Conservation (phyloP, 2,113 vertebrate species). For the Myotis davidii region DNA sequence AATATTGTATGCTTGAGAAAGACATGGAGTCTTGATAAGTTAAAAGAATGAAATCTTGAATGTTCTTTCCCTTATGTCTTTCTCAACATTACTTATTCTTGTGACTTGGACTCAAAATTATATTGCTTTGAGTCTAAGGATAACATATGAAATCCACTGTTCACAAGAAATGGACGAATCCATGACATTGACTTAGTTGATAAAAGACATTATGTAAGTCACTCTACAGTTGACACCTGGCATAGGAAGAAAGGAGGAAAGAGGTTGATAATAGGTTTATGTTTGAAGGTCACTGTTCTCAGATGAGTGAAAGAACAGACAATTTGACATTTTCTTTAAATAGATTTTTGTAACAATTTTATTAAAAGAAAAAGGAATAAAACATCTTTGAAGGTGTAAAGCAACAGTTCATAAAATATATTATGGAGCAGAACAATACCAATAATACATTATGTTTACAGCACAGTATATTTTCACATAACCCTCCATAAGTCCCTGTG, state of each 20-base stretch:
- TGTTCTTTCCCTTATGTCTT: background rate
- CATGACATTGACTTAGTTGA: background rate
- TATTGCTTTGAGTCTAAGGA: background rate
- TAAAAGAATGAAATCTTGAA: background rate
- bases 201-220: background rate
- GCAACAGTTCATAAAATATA: background rate
- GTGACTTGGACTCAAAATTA: background rate
- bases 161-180: background rate
- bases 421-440: background rate
- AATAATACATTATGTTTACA: background rate
- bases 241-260: background rate
- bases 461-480: background rate
- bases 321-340: background rate
- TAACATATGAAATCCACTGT: background rate
- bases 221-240: background rate
- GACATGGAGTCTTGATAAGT: background rate
- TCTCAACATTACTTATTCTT: background rate
- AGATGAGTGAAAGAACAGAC: background rate
- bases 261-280: background rate
- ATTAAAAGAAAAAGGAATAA: background rate
- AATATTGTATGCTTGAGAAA: background rate
- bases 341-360: background rate
- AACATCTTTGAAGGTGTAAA: background rate
- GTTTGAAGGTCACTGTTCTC: background rate
- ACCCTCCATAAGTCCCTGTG: background rate